Percentiles rank a stretch among this genome's conserved stretches.
Evolutionary conservation across 1,140 invertebrate genomes (phyloP).

Genomic region (Papilio polyxenes): DNA sequence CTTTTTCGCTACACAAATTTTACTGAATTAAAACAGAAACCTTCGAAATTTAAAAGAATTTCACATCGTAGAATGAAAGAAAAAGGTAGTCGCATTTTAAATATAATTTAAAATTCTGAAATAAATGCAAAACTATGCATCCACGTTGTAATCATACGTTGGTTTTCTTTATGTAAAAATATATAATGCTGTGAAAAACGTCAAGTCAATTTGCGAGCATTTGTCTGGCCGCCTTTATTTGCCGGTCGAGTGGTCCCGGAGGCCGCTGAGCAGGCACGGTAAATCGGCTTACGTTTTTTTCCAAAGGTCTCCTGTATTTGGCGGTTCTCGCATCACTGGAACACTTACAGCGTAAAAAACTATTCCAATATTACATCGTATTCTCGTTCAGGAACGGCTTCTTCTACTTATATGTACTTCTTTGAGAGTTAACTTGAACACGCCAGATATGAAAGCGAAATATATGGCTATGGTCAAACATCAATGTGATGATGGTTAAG

Average conservation of each 20-base stretch:
- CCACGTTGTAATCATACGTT: conserved; percentile 42
- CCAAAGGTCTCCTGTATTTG: conserved; percentile 74
- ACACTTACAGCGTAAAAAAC: conserved; percentile 62
- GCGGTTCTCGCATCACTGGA: conserved; percentile 68
- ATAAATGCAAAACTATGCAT: conserved; percentile 13
- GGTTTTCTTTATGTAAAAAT: conserved; percentile 61
- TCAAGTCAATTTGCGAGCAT: conserved; percentile 78
- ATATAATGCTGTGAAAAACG: conserved; percentile 74
- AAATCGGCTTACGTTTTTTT: conserved; percentile 79
- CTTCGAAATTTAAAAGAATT: not conserved
- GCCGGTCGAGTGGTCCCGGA: conserved; percentile 66
- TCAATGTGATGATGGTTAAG: not conserved
- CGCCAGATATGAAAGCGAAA: not conserved
- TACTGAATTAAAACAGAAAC: not conserved
- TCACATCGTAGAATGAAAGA: not conserved
- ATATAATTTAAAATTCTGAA: not conserved
- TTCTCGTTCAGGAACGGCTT: not conserved
- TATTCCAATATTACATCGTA: conserved; percentile 48
- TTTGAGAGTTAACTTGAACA: not conserved
- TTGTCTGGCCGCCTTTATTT: conserved; percentile 79
- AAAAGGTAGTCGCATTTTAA: not conserved
- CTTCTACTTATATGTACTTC: conserved; percentile 15
- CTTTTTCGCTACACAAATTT: conserved; percentile 45
- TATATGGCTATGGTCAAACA: not conserved
- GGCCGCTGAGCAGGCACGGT: conserved; percentile 65